Conservation (phyloP, 1,140 invertebrate genomes). For the Atopsyche davidsoni region DNA sequence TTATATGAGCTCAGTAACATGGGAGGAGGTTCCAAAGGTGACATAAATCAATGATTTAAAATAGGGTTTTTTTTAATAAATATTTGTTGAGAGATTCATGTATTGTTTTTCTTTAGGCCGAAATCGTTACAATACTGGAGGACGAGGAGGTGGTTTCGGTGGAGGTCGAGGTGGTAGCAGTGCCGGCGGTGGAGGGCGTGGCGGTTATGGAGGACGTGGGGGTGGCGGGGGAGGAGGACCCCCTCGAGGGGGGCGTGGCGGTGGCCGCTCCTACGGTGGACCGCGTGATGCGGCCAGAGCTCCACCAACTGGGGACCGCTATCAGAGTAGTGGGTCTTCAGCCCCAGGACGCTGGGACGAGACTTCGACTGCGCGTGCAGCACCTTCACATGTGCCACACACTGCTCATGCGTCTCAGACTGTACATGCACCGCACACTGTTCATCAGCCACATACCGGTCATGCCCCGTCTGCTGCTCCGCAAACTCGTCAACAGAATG, state of each 20-base stretch:
- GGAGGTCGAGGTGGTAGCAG: conserved; percentile 7
- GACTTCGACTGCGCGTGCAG: too few relatives aligned
- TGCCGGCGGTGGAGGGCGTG: neutral
- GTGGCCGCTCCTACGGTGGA: conserved; percentile 27
- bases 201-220: conserved; percentile 4
- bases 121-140: conserved; percentile 27
- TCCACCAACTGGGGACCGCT: neutral
- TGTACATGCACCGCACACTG: neutral
- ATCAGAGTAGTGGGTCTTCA: too few relatives aligned
- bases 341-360: neutral
- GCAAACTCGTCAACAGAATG: conserved; percentile 5
- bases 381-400: too few relatives aligned
- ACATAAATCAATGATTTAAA: neutral
- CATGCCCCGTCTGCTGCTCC: conserved; percentile 1
- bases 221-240: conserved; percentile 12
- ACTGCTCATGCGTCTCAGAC: too few relatives aligned
- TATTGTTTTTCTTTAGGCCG: conserved; percentile 18
- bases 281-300: neutral
- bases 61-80: neutral
- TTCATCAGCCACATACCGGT: conserved; percentile 8
- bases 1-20: conserved; percentile 51
- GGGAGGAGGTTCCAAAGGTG: conserved; percentile 45
- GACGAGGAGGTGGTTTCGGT: conserved; percentile 15
- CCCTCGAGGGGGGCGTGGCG: conserved; percentile 19
- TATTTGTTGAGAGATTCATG: neutral